phyloP scores from a whole-genome alignment of 2,888 invertebrate genomes.

The Apantesis nais region DNA sequence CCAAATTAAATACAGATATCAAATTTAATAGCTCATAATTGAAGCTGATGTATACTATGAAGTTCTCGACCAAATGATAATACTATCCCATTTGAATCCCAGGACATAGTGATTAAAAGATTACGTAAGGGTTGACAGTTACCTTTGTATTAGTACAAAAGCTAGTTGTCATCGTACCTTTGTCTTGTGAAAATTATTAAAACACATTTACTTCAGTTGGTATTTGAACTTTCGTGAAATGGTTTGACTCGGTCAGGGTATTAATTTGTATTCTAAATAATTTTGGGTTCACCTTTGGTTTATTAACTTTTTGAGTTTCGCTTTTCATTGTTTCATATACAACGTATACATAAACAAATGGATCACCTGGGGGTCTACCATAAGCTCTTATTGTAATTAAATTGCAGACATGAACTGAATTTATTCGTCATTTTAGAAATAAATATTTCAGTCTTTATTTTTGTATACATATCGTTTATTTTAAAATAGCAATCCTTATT shows the following conservation, averaged over 20 bases:
- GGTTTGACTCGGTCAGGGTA: not conserved
- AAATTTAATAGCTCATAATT: not conserved
- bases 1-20: not conserved
- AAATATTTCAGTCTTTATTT: too few species aligned
- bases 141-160: not conserved
- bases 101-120: slow-evolving; percentile 9
- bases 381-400: too few species aligned
- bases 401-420: too few species aligned
- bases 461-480: too few species aligned
- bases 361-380: too few species aligned
- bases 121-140: slow-evolving; percentile 2
- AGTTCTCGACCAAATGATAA: slow-evolving; percentile 2
- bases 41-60: not conserved
- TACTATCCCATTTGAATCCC: not conserved
- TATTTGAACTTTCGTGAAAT: not conserved
- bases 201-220: not conserved
- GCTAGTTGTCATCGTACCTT: not conserved
- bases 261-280: not conserved
- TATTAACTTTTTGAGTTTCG: too few species aligned
- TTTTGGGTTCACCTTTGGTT: not conserved
- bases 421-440: too few species aligned
- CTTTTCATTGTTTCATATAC: too few species aligned
- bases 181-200: not conserved
- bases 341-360: too few species aligned
- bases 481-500: too few species aligned